Percentiles rank a stretch among this genome's conserved stretches.
Evolutionary conservation across 2,888 invertebrate species (phyloP).

Genomic region (Orthonychiurus folsomi): DNA sequence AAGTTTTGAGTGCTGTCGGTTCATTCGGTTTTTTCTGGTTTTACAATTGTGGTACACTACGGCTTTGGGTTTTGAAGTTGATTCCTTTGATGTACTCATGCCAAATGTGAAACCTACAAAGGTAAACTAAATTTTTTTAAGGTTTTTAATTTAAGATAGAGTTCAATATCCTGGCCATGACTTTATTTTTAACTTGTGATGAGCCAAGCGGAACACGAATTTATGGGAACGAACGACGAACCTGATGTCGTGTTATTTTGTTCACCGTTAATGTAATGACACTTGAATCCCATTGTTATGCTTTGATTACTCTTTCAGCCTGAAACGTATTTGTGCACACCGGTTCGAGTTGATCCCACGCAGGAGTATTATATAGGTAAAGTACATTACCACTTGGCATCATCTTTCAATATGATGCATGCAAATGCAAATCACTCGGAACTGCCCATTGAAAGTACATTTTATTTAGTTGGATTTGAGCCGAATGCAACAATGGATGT

Average conservation of each 20-base stretch:
- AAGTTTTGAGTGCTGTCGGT: background rate
- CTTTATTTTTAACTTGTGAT: background rate
- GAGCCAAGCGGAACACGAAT: too few species aligned
- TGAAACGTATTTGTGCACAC: conserved; percentile 84
- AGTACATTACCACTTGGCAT: background rate
- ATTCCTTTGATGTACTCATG: conserved; percentile 54
- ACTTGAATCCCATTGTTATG: background rate
- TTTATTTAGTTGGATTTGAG: conserved; percentile 74
- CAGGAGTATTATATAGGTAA: conserved; percentile 73
- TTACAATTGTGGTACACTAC: too few species aligned
- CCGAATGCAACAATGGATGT: conserved; percentile 84
- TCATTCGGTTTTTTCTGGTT: background rate
- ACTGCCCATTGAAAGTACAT: conserved; percentile 17
- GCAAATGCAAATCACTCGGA: too few species aligned
- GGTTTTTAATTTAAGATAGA: background rate
- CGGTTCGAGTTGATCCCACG: conserved; percentile 67
- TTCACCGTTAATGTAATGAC: too few species aligned
- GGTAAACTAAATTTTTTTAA: too few species aligned
- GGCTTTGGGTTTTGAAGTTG: conserved; percentile 30
- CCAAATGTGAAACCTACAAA: conserved; percentile 68
- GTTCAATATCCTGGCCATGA: background rate
- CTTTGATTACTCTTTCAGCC: conserved; percentile 51
- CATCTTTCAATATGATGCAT: background rate
- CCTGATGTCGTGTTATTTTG: too few species aligned
- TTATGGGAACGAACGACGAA: too few species aligned